Conservation (phyloP, 2,888 invertebrate genomes). For the Mactromeris polynyma region DNA sequence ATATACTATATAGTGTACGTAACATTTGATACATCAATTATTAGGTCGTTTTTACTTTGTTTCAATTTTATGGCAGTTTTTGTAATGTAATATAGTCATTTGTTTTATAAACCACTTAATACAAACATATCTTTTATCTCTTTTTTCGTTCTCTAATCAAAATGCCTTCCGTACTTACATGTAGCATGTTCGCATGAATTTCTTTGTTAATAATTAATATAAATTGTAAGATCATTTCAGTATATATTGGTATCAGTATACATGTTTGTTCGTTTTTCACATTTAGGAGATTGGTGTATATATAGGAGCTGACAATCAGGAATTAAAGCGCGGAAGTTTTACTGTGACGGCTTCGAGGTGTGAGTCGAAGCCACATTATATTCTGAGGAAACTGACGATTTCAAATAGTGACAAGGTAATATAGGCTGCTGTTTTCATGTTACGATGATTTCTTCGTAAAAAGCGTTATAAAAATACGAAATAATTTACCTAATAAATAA, state of each 20-base stretch:
- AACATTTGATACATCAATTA: too few species aligned
- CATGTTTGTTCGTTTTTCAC: background rate
- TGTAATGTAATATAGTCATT: background rate
- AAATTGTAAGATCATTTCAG: background rate
- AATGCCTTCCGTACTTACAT: too few species aligned
- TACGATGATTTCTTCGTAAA: background rate
- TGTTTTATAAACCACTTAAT: background rate
- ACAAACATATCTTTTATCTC: background rate
- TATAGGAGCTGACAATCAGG: background rate
- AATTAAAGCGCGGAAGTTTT: background rate
- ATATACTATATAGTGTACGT: too few species aligned
- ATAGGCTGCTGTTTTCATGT: too few species aligned
- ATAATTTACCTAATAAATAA: background rate
- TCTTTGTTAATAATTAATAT: too few species aligned
- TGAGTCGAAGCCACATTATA: background rate
- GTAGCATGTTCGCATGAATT: too few species aligned
- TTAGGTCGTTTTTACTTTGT: too few species aligned
- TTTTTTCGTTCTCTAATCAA: too few species aligned
- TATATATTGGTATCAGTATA: background rate
- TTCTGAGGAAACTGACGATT: too few species aligned
- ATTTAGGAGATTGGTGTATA: background rate
- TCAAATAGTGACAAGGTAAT: background rate
- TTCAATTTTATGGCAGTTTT: background rate
- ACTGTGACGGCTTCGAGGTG: background rate
- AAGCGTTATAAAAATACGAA: background rate